Percentiles rank a stretch among this genome's conserved stretches.
Conservation (phyloP, 2,113 vertebrate species). For the Lethenteron reissneri region DNA sequence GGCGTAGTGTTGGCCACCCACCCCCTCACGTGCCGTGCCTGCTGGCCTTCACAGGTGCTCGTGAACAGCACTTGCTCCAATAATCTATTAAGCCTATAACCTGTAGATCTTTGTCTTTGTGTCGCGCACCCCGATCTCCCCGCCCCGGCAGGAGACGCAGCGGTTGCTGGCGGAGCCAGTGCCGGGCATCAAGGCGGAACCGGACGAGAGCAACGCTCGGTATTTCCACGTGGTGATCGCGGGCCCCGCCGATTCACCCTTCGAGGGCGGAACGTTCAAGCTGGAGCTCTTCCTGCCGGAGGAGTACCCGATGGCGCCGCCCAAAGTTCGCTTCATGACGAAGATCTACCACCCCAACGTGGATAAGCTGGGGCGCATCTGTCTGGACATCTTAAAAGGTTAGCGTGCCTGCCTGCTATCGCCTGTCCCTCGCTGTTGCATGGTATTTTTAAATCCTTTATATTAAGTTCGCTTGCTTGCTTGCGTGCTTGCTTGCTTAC, state of each 20-base stretch:
- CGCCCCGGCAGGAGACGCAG: not conserved
- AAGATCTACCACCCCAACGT: constrained; percentile 10
- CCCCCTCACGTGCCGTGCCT: too few species aligned
- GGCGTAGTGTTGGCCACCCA: too few species aligned
- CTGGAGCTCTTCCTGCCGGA: constrained; percentile 8
- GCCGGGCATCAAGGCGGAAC: not conserved
- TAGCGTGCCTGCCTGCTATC: not conserved
- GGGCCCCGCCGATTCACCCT: not conserved
- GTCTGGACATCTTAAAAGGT: constrained; percentile 9
- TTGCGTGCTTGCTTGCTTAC: too few species aligned
- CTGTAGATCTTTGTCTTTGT: too few species aligned
- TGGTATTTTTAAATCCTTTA: too few species aligned
- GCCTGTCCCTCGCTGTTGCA: not conserved
- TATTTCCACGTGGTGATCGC: not conserved
- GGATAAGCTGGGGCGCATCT: constrained; percentile 8
- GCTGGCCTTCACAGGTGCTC: too few species aligned
- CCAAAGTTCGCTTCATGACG: constrained; percentile 9
- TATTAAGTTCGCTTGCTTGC: too few species aligned
- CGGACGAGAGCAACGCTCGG: not conserved
- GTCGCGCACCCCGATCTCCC: too few species aligned
- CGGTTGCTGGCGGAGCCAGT: not conserved
- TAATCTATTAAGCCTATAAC: too few species aligned
- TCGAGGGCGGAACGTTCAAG: not conserved
- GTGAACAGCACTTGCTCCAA: too few species aligned
- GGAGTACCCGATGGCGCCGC: constrained; percentile 8